phyloP scores from a whole-genome alignment of 1,140 invertebrate genomes.

The Chlorops oryzae region DNA sequence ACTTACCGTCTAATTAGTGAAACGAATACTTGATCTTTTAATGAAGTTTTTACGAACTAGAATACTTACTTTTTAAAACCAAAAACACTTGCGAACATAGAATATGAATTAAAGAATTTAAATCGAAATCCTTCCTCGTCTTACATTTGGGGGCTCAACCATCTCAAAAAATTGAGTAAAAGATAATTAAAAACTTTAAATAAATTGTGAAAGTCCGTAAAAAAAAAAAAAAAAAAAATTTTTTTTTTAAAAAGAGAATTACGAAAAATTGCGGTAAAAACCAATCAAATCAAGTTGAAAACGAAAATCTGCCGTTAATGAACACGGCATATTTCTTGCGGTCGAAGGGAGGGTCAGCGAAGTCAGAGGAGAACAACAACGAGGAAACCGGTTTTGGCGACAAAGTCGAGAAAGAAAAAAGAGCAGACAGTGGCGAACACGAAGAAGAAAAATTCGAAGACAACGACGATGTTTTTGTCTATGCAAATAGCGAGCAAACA shows the following conservation, averaged over 20 bases:
- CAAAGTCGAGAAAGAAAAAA: too few species aligned
- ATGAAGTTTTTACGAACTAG: too few species aligned
- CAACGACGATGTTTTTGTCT: neutral
- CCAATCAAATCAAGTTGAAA: too few species aligned
- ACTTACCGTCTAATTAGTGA: too few species aligned
- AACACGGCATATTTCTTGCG: neutral
- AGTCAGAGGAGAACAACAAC: neutral
- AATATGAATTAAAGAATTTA: too few species aligned
- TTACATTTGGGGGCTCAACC: constrained; percentile 6
- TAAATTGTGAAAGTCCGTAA: neutral
- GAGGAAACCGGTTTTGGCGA: neutral
- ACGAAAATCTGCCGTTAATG: neutral
- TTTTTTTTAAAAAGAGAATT: neutral
- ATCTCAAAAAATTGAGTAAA: neutral
- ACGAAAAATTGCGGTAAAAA: too few species aligned
- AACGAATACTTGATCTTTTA: too few species aligned
- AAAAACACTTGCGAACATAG: too few species aligned
- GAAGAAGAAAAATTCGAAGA: neutral
- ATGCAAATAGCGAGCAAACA: neutral
- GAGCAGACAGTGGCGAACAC: neutral
- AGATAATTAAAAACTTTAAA: too few species aligned
- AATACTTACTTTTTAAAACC: too few species aligned
- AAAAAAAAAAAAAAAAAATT: neutral
- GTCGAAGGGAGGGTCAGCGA: neutral
- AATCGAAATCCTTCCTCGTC: too few species aligned